Evolutionary conservation across 2,888 invertebrate species (phyloP).

Genomic region (Norana najaformis): DNA sequence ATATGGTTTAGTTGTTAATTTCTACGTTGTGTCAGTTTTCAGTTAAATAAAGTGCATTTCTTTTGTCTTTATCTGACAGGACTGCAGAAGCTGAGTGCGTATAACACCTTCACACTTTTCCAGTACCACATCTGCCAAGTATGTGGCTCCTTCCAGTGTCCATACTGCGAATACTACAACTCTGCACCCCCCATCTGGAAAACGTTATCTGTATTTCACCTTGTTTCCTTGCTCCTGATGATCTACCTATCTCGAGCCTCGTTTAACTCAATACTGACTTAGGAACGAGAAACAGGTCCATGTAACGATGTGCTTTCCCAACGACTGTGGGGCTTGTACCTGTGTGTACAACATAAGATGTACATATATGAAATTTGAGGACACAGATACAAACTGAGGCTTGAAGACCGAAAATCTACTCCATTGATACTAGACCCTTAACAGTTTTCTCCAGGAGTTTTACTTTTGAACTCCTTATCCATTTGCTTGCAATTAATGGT

Average conservation of each 20-base stretch:
- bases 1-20: neutral
- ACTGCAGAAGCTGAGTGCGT: constrained; percentile 57
- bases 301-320: neutral
- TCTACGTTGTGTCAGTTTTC: neutral
- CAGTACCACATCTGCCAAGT: constrained; percentile 61
- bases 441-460: neutral
- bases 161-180: constrained; percentile 61
- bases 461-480: neutral
- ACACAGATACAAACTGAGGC: neutral
- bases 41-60: neutral
- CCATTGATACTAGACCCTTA: neutral
- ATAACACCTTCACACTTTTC: constrained; percentile 57
- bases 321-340: neutral
- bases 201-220: neutral
- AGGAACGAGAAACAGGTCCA: neutral
- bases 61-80: constrained; percentile 50
- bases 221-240: neutral
- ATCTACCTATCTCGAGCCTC: neutral
- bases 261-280: neutral
- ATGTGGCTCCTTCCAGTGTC: constrained; percentile 64
- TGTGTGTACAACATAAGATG: neutral
- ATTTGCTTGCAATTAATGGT: neutral
- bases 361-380: constrained; percentile 13
- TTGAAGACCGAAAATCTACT: neutral
- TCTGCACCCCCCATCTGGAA: constrained; percentile 25